phyloP scores from a whole-genome alignment of 2,888 invertebrate species.

The Leucania comma region DNA sequence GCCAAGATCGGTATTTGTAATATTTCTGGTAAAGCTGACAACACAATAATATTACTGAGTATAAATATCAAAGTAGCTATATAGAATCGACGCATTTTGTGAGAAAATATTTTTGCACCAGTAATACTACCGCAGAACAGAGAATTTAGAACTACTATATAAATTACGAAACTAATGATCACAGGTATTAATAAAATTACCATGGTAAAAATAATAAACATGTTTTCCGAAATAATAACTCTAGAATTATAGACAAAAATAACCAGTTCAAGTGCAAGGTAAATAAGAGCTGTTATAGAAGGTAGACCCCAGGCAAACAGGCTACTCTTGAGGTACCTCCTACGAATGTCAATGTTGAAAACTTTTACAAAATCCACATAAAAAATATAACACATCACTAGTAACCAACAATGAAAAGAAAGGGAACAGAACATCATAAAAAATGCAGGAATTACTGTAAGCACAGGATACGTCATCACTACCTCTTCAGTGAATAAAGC shows the following conservation, averaged over 20 bases:
- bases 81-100: neutral
- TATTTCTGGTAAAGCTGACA: constrained; percentile 6
- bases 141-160: constrained; percentile 1
- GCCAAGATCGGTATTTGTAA: neutral
- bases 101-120: neutral
- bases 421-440: neutral
- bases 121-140: neutral
- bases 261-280: neutral
- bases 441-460: neutral
- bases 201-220: neutral
- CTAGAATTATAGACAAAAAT: neutral
- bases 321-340: constrained; percentile 23
- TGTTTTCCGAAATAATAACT: constrained; percentile 7
- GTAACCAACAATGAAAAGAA: constrained; percentile 9
- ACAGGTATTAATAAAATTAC: constrained; percentile 1
- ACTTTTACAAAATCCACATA: constrained; percentile 36
- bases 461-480: neutral
- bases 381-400: constrained; percentile 25
- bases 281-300: neutral
- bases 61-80: neutral
- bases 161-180: constrained; percentile 3
- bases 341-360: constrained; percentile 14
- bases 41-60: constrained; percentile 10
- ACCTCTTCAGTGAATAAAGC: neutral
- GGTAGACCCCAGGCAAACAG: constrained; percentile 21